These are phyloP conservation scores for Polypedilum vanderplanki DNA, from an alignment of 1,140 invertebrate species.

Conservation along the genomic window DNA sequence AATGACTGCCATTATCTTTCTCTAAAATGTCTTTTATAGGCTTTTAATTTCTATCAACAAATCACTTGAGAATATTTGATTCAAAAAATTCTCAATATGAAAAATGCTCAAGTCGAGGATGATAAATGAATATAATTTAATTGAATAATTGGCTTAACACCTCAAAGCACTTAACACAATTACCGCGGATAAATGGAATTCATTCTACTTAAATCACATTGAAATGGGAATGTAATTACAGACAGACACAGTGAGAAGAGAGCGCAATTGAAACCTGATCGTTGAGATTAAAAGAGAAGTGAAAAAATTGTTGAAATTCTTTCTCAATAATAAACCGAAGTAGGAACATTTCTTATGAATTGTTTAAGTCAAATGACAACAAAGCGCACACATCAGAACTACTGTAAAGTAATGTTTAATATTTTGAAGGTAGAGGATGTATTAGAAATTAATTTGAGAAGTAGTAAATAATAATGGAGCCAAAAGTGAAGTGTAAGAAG, in stretches of 20 bases:
- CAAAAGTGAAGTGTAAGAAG: not conserved
- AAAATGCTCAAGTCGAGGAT: not conserved
- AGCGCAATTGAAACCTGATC: not conserved
- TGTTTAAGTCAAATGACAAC: constrained; percentile 4
- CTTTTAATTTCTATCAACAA: no score
- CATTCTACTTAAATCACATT: not conserved
- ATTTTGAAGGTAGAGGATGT: not conserved
- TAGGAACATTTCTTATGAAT: not conserved
- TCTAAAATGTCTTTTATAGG: no score
- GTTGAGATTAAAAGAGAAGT: not conserved
- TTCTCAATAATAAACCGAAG: not conserved
- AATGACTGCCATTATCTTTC: not conserved
- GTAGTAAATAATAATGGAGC: not conserved
- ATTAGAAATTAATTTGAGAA: constrained; percentile 14
- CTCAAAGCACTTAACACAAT: not conserved
- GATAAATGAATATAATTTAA: not conserved
- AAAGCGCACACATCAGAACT: not conserved
- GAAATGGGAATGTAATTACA: not conserved
- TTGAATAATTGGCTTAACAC: constrained; percentile 7
- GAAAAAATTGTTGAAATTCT: constrained; percentile 5
- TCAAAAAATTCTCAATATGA: no score
- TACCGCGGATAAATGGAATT: not conserved
- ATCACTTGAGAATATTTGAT: no score
- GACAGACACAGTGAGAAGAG: not conserved
- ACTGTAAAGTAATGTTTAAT: not conserved